Conservation (phyloP, 2,888 invertebrate species). For the Dryocosmus kuriphilus region DNA sequence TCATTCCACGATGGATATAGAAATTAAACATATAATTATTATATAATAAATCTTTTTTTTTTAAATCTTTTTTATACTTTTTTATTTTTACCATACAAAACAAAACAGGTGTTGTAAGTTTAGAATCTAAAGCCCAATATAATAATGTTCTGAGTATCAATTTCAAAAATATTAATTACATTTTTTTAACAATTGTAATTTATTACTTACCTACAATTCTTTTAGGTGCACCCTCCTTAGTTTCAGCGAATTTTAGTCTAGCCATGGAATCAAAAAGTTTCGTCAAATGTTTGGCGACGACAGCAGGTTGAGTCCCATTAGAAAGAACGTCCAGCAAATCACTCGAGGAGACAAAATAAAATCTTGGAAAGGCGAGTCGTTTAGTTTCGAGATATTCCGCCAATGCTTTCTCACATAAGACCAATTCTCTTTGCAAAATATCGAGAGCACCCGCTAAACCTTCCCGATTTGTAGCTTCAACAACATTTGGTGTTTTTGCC, state of each 20-base stretch:
- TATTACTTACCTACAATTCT: slow-evolving; percentile 60
- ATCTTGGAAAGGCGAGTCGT: slow-evolving; percentile 95
- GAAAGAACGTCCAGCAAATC: slow-evolving; percentile 96
- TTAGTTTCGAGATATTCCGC: slow-evolving; percentile 98
- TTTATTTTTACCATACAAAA: no score
- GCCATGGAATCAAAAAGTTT: slow-evolving; percentile 98
- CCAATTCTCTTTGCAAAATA: slow-evolving; percentile 89
- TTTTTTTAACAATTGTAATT: not conserved
- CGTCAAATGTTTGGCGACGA: slow-evolving; percentile 93
- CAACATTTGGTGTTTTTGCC: slow-evolving; percentile 91
- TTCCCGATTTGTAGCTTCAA: slow-evolving; percentile 92
- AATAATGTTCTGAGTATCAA: no score
- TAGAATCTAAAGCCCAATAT: no score
- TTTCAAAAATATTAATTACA: not conserved
- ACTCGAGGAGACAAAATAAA: slow-evolving; percentile 98
- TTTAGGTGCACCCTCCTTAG: slow-evolving; percentile 76
- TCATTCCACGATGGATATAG: no score
- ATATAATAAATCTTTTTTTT: no score
- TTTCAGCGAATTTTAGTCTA: slow-evolving; percentile 86
- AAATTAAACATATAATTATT: no score
- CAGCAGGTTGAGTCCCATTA: slow-evolving; percentile 95
- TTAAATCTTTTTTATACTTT: no score
- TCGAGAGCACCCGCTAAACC: slow-evolving; percentile 90
- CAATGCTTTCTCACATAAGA: slow-evolving; percentile 96
- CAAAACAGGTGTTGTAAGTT: no score